Evolutionary conservation across 1,140 invertebrate genomes (phyloP).

Genomic region (Zaprionus davidi): DNA sequence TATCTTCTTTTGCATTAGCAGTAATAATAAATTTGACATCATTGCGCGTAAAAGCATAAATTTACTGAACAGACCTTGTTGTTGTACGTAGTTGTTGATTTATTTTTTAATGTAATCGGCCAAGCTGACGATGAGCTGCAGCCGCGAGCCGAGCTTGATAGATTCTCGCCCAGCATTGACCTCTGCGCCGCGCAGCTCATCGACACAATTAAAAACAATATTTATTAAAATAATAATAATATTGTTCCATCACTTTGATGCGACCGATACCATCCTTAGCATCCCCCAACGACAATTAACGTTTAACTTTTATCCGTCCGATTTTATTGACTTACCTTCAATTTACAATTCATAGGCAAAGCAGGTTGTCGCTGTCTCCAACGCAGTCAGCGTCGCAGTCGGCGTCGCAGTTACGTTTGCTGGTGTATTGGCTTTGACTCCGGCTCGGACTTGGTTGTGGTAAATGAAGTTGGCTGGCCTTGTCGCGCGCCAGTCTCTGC

Average conservation of each 20-base stretch:
- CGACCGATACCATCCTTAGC: slow-evolving; percentile 22
- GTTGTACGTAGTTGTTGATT: slow-evolving; percentile 23
- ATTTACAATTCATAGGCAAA: slow-evolving; percentile 49
- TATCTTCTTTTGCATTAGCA: slow-evolving; percentile 41
- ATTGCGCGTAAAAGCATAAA: slow-evolving; percentile 69
- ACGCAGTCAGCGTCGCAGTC: slow-evolving; percentile 7
- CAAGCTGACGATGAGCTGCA: slow-evolving; percentile 12
- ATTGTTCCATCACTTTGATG: slow-evolving; percentile 31
- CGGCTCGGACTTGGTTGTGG: slow-evolving; percentile 36
- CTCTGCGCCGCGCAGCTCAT: slow-evolving; percentile 56
- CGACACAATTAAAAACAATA: slow-evolving; percentile 59
- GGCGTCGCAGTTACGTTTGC: background rate
- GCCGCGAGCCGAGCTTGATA: slow-evolving; percentile 38
- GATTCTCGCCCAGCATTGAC: slow-evolving; percentile 43
- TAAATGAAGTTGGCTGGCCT: slow-evolving; percentile 78
- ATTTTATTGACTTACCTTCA: slow-evolving; percentile 44
- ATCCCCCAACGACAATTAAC: slow-evolving; percentile 10
- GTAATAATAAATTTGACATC: slow-evolving; percentile 80
- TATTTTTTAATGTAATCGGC: slow-evolving; percentile 54
- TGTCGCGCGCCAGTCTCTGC: slow-evolving; percentile 72
- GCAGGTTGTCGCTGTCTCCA: slow-evolving; percentile 16
- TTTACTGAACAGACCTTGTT: slow-evolving; percentile 31
- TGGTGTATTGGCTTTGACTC: slow-evolving; percentile 29
- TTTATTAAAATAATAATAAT: slow-evolving; percentile 10
- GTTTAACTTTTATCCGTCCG: slow-evolving; percentile 7